Base-by-base conservation (phyloP, 64 coral and sea anemone species). In the Actinia equina region DNA sequence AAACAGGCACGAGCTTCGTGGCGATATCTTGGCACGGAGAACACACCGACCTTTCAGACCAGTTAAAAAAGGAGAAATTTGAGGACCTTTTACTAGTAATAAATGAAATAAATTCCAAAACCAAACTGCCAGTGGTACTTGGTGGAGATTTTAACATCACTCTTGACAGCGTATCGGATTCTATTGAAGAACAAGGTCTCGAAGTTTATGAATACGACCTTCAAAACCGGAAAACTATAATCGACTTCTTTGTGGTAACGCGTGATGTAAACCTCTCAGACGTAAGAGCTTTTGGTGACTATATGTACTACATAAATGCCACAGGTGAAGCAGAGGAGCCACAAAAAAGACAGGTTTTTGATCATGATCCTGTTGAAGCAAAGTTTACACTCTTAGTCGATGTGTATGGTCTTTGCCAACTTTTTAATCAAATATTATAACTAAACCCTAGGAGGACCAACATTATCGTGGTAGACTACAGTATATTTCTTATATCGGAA, bases 91-190 rank as follows among this genome's bases (percentile, higher is more conserved):
- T 49, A 49, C 46, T 49, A 49, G 46, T 49, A 49, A 49, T 49
- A 49, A 49, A 8, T 6, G 2, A 49, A 49, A 49, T 49, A 49
- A 49, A 78, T 78, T 78, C 26, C 15, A 25, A 45, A 12, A 78
- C 76, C 3, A 78, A 43, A 78, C 15, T 78, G 14, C 76, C 76
- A 78, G 43, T 78, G 6, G 27, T 78, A 10, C 43, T 78, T 14
- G 76, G 27, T 17, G 76, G 76, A 18, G 76, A 78, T 78, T 78
- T 78, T 22, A 78, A 78, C 30, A 78, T 78, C 27, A 30, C 76
- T 78, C 26, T 30, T 41, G 30, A 78, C 9, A 78, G 27, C 7
- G 43, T 78, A 14, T 5, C 16, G 43, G 43, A 44, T 78, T 17
- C 3, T 43, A 45, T 78, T 11, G 17, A 43, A 15, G 30, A 19